Percentiles rank a stretch among this genome's conserved stretches.
Evolutionary conservation across 2,888 invertebrate species (phyloP).

Genomic region (Rhogogaster chlorosoma): DNA sequence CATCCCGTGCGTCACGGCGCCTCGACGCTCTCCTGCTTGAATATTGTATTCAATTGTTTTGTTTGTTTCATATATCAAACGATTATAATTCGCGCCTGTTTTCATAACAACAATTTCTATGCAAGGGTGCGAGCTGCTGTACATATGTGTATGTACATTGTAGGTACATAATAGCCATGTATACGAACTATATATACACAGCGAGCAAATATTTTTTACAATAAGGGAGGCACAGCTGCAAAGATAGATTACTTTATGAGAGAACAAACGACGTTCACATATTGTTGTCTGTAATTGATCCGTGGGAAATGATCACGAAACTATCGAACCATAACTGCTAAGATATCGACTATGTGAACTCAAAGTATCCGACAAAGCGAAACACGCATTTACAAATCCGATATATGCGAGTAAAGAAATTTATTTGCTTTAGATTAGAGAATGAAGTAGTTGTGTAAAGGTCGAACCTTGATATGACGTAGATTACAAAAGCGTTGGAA

Average conservation of each 20-base stretch:
- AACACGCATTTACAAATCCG: not conserved
- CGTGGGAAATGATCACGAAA: not conserved
- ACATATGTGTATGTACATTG: not conserved
- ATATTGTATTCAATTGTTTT: conserved; percentile 11
- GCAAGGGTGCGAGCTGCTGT: not conserved
- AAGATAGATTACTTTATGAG: not conserved
- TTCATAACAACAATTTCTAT: not conserved
- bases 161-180: too few relatives aligned
- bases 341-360: not conserved
- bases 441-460: not conserved
- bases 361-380: not conserved
- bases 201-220: not conserved
- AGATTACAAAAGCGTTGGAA: not conserved
- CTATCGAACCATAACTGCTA: not conserved
- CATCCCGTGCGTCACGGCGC: conserved; percentile 17
- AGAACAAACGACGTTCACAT: not conserved
- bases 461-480: not conserved
- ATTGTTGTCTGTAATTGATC: conserved; percentile 14
- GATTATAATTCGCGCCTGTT: not conserved
- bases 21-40: not conserved
- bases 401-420: not conserved
- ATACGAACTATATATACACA: too few relatives aligned
- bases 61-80: not conserved
- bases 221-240: not conserved
- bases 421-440: not conserved